Evolutionary conservation across 1,140 invertebrate species (phyloP).

Genomic region (Euwallacea similis): DNA sequence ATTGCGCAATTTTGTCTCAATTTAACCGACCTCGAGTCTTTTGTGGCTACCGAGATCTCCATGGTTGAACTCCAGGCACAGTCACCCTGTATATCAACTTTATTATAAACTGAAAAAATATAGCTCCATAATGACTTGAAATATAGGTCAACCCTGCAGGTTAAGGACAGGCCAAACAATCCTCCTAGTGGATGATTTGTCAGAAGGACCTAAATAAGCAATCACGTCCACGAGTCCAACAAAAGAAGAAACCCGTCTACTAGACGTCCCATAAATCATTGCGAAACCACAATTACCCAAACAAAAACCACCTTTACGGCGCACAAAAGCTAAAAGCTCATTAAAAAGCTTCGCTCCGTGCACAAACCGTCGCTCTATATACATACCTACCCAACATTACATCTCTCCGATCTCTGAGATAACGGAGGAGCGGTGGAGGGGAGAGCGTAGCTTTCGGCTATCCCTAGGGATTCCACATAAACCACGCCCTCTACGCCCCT

Average conservation of each 20-base stretch:
- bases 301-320: constrained; percentile 36
- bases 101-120: too few relatives aligned
- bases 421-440: constrained; percentile 16
- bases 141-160: too few relatives aligned
- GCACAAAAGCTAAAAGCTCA: constrained; percentile 35
- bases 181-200: too few relatives aligned
- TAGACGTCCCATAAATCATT: constrained; percentile 27
- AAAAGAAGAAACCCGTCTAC: not conserved
- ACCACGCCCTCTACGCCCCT: constrained; percentile 28
- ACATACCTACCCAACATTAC: constrained; percentile 23
- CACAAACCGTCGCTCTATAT: constrained; percentile 30
- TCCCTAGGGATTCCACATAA: constrained; percentile 35
- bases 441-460: constrained; percentile 23
- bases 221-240: not conserved
- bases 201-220: too few relatives aligned
- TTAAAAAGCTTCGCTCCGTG: constrained; percentile 36
- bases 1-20: too few relatives aligned
- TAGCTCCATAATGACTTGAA: too few relatives aligned
- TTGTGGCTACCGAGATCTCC: too few relatives aligned
- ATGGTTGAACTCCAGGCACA: too few relatives aligned
- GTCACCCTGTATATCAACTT: too few relatives aligned
- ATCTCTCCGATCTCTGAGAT: constrained; percentile 34
- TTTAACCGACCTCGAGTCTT: too few relatives aligned
- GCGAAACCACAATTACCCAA: constrained; percentile 36
- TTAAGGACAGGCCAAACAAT: too few relatives aligned